Evolutionary conservation across 1,140 invertebrate species (phyloP), one percentile per base, ranked within the genome.

Genomic region (Trichogramma pretiosum): DNA sequence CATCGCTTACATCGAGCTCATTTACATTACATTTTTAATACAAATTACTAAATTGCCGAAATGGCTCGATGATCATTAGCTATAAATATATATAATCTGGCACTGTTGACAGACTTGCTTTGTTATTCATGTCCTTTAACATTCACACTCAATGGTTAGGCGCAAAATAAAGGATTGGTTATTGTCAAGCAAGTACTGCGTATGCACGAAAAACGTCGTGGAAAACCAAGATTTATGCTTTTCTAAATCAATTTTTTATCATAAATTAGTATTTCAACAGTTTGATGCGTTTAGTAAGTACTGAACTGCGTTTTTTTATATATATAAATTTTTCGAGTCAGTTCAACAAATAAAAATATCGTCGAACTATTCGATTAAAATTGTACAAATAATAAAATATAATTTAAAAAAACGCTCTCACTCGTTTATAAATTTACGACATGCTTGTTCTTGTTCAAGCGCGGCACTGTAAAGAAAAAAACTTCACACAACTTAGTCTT

Each of bases 101-200:
- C 46, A 51, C 43, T 28, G 14, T 32, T 41, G n/a, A n/a, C n/a
- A 36, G 19, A 46, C 33, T 46, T 46, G 37, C 21, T 41, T 42
- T 18, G 17, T 19, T 18, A 23, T 13, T 16, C 36, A 23, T 41
- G 33, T 40, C 18, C n/a, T n/a, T n/a, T n/a, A n/a, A n/a, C n/a
- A n/a, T n/a, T n/a, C n/a, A n/a, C n/a, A n/a, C n/a, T n/a, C n/a
- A n/a, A n/a, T n/a, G n/a, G n/a, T 45, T 46, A 50, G 22, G 26
- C 42, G 22, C 19, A 46, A 46, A 41, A 46, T 46, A 46, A 46
- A 39, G 43, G 44, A 51, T 46, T 46, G 26, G 46, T 46, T 51
- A 42, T 42, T 46, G 49, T 40, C 22, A 35, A 50, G 23, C 23
- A 40, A 50, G 26, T 40, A 17, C n/a, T 10, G 46, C 34, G 37